phyloP scores from a whole-genome alignment of 64 coral and sea anemone genomes.

The Cladopsammia gracilis region DNA sequence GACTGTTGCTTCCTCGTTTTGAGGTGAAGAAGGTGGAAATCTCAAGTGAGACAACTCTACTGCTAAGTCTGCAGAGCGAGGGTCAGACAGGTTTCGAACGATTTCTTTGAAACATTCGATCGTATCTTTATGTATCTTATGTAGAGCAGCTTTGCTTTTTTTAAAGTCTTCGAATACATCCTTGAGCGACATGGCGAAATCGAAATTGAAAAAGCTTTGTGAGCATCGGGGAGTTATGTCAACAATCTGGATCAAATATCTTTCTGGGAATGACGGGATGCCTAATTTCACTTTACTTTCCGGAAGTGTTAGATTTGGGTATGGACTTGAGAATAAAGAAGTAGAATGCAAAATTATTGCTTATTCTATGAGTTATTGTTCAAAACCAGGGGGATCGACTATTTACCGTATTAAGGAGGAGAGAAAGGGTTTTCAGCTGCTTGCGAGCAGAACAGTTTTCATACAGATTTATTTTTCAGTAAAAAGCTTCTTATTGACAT shows the following conservation, averaged over 20 bases:
- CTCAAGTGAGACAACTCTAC: background rate
- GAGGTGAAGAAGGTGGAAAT: background rate
- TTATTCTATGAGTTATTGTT: too few species aligned
- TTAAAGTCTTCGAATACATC: conserved; percentile 66
- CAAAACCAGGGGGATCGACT: too few species aligned
- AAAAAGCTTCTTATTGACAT: too few species aligned
- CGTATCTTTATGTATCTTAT: conserved; percentile 54
- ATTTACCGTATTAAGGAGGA: too few species aligned
- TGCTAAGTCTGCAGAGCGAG: background rate
- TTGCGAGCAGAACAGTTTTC: too few species aligned
- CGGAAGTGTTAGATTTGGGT: background rate
- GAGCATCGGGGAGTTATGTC: background rate
- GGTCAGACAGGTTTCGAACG: background rate
- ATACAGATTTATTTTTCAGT: too few species aligned
- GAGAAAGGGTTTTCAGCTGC: too few species aligned
- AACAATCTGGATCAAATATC: background rate
- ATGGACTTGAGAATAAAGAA: background rate
- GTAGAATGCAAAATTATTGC: too few species aligned
- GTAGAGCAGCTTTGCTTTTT: conserved; percentile 31
- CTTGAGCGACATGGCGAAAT: conserved; percentile 24
- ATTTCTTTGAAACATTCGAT: conserved; percentile 63
- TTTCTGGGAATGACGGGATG: conserved; percentile 4
- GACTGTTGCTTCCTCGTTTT: background rate
- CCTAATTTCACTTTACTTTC: background rate
- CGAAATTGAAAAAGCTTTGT: background rate